Base-by-base conservation (phyloP, 2,113 vertebrate genomes). In the Pteropus alecto region DNA sequence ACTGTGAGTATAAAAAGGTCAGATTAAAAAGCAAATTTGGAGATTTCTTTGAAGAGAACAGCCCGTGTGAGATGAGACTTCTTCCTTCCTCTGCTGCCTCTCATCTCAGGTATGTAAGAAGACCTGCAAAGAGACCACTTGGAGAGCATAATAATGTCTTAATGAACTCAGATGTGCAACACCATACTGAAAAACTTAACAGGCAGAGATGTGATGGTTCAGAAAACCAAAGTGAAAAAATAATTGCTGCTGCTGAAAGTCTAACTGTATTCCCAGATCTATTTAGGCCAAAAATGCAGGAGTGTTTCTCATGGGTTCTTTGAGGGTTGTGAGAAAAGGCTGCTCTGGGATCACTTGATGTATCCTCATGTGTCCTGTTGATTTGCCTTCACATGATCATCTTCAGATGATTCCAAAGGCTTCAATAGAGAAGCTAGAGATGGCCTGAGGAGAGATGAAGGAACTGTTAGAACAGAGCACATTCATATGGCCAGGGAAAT, bases 191-290 rank as follows among this genome's bases (percentile, higher is more conserved):
- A 83, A 43, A 54, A 30, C 61, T 92, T 77, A 65, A 54, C 48
- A 83, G 76, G 22, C 18, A 65, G 61, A 77, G 71, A 78, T 51
- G 22, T 14, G 54, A 89, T 73, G 13, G 82, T 46, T 83, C 51
- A 78, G 41, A 97, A 94, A 93, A 91, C 16, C 33, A 43, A 86
- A 43, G 7, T 61, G 67, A 85, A 93, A 61, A 93, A 77, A 35
- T 16, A 86, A 43, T 83, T 43, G 76, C 63, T 83, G 38, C 26
- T 61, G 24, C 12, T 7, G 76, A 73, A 58, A 7, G 4, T 96
- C 65, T 87, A 41, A 48, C 21, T 67, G 21, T 43, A 51, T 94
- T 88, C 51, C 48, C 43, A 71, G 26, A n/a, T 88, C 33, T 93
- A 35, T 76, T 73, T 84, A 33, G 74, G 41, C 41, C 78, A 87